phyloP scores from a whole-genome alignment of 2,113 vertebrate genomes.

The Pelodiscus sinensis region DNA sequence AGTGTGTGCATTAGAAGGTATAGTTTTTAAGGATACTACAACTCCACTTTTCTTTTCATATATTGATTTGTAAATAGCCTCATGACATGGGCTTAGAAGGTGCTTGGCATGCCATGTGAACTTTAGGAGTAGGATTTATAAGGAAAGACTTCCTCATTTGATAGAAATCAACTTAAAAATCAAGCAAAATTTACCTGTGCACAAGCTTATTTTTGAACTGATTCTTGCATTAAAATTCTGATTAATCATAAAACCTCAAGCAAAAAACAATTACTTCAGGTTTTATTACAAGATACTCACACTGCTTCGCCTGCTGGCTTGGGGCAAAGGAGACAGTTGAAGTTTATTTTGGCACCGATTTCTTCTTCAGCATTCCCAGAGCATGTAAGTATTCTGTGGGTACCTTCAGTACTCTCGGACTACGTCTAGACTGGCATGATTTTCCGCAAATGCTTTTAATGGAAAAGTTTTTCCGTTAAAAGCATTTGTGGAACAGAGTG shows the following conservation, averaged over 20 bases:
- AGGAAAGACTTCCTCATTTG: neutral
- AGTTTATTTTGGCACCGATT: neutral
- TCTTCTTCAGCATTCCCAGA: neutral
- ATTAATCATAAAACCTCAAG: neutral
- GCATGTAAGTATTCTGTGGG: neutral
- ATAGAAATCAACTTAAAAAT: neutral
- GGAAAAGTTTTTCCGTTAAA: too few relatives aligned
- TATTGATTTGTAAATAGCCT: neutral
- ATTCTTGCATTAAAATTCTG: neutral
- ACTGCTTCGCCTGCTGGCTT: neutral
- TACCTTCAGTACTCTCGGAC: neutral
- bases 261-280: neutral
- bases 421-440: too few relatives aligned
- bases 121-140: neutral
- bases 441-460: too few relatives aligned
- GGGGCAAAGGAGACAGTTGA: neutral
- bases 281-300: neutral
- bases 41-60: neutral
- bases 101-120: fast-evolving
- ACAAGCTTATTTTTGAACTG: neutral
- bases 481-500: too few relatives aligned
- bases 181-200: fast-evolving
- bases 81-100: neutral
- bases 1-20: neutral
- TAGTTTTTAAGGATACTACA: neutral